Conservation (phyloP, 2,113 vertebrate species). For the Apteryx owenii region DNA sequence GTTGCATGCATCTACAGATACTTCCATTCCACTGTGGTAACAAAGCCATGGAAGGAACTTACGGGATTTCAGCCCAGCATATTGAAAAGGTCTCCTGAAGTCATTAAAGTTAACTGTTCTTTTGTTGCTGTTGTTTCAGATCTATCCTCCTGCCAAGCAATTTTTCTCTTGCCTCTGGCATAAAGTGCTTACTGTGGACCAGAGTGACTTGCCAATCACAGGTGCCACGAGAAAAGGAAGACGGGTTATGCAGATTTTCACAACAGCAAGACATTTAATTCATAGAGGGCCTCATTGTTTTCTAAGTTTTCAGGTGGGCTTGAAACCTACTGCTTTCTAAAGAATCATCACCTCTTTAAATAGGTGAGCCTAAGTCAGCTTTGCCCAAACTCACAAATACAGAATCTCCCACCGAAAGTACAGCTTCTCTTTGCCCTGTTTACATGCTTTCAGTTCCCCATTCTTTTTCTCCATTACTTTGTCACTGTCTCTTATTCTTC, state of each 20-base stretch:
- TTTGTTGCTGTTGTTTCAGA: too few species aligned
- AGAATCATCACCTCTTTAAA: neutral
- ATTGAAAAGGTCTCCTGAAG: neutral
- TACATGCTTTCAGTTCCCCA: neutral
- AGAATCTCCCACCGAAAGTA: neutral
- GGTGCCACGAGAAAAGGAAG: neutral
- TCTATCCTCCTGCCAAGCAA: neutral
- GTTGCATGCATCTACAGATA: too few species aligned
- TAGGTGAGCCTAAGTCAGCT: neutral
- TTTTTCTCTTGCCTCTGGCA: neutral
- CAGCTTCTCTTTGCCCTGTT: neutral
- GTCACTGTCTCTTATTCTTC: rapidly evolving
- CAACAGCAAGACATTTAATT: neutral
- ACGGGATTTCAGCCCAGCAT: neutral
- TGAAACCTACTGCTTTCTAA: neutral
- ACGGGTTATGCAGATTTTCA: neutral
- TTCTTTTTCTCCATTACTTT: neutral
- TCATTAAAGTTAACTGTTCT: neutral
- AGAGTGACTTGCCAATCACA: neutral
- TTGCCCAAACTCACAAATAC: neutral
- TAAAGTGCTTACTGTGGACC: neutral
- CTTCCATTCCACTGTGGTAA: too few species aligned
- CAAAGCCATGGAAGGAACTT: neutral
- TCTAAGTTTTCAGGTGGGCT: neutral
- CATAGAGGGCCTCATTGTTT: neutral